phyloP scores from a whole-genome alignment of 2,888 invertebrate species.

The Laothoe populi region DNA sequence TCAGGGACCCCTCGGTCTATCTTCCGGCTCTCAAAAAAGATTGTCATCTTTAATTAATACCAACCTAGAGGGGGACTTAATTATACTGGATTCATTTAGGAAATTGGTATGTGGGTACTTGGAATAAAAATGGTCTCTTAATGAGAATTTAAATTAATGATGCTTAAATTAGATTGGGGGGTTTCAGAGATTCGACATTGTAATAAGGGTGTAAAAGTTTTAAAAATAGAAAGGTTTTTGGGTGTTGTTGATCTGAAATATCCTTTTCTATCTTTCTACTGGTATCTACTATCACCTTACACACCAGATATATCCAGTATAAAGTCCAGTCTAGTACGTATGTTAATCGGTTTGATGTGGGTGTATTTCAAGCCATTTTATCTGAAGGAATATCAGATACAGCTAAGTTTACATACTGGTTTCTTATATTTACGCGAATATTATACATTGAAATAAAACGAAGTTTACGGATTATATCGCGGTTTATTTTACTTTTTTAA shows the following conservation, averaged over 20 bases:
- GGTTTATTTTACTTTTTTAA: too few relatives aligned
- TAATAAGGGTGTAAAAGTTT: background rate
- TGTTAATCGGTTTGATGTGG: too few relatives aligned
- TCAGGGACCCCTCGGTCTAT: background rate
- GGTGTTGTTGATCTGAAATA: background rate
- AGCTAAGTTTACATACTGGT: too few relatives aligned
- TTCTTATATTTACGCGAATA: too few relatives aligned
- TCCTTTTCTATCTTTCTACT: too few relatives aligned
- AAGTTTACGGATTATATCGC: too few relatives aligned
- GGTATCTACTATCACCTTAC: too few relatives aligned
- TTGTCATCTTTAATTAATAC: conserved; percentile 21
- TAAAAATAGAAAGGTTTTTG: background rate
- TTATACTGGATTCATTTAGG: conserved; percentile 21
- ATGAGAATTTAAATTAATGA: conserved; percentile 22
- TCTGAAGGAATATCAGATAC: too few relatives aligned
- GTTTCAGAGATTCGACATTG: background rate
- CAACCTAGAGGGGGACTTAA: conserved; percentile 11
- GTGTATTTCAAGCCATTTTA: too few relatives aligned
- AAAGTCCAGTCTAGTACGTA: too few relatives aligned
- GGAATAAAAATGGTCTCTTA: conserved; percentile 19
- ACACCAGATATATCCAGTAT: too few relatives aligned
- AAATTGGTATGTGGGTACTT: conserved; percentile 24
- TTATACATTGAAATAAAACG: too few relatives aligned
- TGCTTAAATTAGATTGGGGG: conserved; percentile 9
- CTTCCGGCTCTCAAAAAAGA: conserved; percentile 17